Percentiles rank a stretch among this genome's conserved stretches.
phyloP scores from a whole-genome alignment of 2,888 invertebrate genomes.

The Papilio elwesi region DNA sequence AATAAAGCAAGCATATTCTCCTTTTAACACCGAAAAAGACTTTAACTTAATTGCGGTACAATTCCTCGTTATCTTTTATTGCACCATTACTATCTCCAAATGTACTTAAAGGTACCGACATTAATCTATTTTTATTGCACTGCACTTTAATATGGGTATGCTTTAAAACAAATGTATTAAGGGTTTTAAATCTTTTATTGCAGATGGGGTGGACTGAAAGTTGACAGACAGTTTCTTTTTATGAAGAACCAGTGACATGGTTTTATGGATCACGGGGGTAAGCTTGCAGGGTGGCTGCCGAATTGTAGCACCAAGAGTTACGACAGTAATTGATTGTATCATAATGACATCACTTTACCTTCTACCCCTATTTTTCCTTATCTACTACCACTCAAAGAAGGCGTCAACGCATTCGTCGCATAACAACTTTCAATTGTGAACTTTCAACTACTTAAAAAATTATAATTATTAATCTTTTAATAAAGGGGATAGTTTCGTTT shows the following conservation, averaged over 20 bases:
- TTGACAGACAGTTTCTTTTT: neutral
- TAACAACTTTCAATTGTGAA: no score
- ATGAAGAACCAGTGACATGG: neutral
- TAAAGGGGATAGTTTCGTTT: no score
- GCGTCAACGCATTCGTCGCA: no score
- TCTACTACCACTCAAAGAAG: no score
- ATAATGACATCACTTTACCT: no score
- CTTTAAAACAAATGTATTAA: constrained; percentile 3
- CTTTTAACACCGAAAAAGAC: neutral
- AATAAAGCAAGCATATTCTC: neutral
- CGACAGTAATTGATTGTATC: no score
- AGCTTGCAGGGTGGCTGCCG: no score
- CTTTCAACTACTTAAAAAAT: no score
- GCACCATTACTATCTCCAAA: constrained; percentile 13
- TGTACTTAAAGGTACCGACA: neutral
- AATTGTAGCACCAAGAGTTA: no score
- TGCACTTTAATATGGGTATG: constrained; percentile 6
- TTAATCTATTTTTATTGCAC: constrained; percentile 14
- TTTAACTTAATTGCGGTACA: constrained; percentile 23
- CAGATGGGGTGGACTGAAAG: neutral
- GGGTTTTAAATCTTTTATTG: constrained; percentile 4
- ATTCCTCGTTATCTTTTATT: constrained; percentile 31
- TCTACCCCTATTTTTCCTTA: no score
- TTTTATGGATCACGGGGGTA: neutral
- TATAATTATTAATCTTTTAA: no score